These are phyloP conservation scores for Clitarchus hookeri DNA, from an alignment of 2,888 invertebrate genomes.

Conservation along the genomic window DNA sequence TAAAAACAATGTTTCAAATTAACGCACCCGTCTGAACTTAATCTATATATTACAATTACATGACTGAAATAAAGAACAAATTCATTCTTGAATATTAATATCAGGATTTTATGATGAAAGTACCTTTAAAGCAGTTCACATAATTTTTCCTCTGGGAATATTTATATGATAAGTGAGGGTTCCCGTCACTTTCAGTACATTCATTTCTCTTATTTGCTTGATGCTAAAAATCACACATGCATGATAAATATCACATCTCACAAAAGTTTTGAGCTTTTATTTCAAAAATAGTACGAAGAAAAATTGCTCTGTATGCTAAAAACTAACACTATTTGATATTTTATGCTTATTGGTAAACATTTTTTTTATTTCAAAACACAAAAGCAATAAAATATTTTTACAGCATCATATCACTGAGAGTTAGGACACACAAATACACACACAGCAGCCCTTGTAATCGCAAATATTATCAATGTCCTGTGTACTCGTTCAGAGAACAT, in stretches of 20 bases:
- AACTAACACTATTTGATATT: slow-evolving; percentile 14
- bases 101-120: not conserved
- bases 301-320: slow-evolving; percentile 2
- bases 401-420: not conserved
- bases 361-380: not conserved
- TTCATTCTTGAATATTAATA: not conserved
- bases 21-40: not conserved
- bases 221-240: slow-evolving; percentile 35
- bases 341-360: not conserved
- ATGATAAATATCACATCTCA: slow-evolving; percentile 44
- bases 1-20: not conserved
- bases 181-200: slow-evolving; percentile 20
- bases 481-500: not conserved
- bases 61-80: not conserved
- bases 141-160: not conserved
- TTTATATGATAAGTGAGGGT: not conserved
- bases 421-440: not conserved
- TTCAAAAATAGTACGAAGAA: slow-evolving; percentile 26
- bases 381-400: slow-evolving; percentile 9
- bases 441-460: not conserved
- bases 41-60: not conserved
- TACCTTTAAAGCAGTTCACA: not conserved
- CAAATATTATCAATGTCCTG: slow-evolving; percentile 4
- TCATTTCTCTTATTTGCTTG: slow-evolving; percentile 27
- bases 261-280: slow-evolving; percentile 43